Conservation (phyloP, 2,797 vertebrate species). For the Pampus argenteus region DNA sequence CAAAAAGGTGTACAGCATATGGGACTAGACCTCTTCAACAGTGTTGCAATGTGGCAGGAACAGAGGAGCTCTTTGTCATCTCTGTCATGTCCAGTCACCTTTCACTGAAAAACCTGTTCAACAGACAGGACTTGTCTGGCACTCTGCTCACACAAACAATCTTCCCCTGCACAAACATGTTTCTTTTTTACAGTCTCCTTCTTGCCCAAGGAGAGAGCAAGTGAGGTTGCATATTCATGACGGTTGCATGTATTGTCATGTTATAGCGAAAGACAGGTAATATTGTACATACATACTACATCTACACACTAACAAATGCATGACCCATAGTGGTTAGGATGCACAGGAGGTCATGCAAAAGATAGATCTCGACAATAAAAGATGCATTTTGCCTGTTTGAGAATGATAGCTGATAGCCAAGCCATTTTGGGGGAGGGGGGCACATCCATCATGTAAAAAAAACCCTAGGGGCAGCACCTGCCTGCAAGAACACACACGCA, state of each 20-base stretch:
- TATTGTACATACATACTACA: too few relatives aligned
- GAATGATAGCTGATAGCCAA: conserved; percentile 58
- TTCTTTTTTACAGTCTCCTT: conserved; percentile 38
- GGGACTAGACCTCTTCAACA: conserved; percentile 8
- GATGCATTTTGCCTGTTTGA: conserved; percentile 41
- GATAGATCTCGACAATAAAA: conserved; percentile 39
- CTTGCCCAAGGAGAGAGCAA: conserved; percentile 38
- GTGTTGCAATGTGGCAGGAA: conserved; percentile 32
- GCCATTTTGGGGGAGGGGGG: conserved; percentile 28
- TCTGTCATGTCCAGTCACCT: conserved; percentile 48
- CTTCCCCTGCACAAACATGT: conserved; percentile 59
- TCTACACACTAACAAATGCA: conserved; percentile 3
- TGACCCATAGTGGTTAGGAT: conserved; percentile 7
- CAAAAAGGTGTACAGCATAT: conserved; percentile 6
- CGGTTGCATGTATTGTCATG: conserved; percentile 55
- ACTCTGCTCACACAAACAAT: conserved; percentile 24
- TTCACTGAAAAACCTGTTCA: conserved; percentile 48
- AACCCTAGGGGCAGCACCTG: conserved; percentile 76
- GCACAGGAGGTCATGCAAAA: conserved; percentile 47
- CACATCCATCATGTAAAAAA: conserved; percentile 59
- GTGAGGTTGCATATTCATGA: conserved; percentile 64
- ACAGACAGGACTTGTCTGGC: conserved; percentile 51
- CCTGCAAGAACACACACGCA: conserved; percentile 55
- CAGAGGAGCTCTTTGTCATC: conserved; percentile 40
- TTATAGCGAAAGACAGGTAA: conserved; percentile 32